Base-by-base conservation (phyloP, 2,113 vertebrate genomes). In the Ramphastos sulfuratus region DNA sequence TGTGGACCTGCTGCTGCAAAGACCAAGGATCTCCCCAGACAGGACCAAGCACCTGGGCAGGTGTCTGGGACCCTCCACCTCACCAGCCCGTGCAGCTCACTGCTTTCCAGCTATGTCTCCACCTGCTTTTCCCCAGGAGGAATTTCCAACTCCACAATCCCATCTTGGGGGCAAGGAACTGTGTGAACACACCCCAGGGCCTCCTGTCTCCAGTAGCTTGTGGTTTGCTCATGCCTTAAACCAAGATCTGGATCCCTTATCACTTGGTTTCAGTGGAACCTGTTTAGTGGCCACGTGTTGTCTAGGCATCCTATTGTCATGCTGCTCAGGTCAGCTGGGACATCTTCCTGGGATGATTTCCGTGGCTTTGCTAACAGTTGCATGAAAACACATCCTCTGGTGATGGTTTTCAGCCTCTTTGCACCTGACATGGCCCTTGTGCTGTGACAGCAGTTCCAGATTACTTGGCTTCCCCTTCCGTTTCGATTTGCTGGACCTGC, bases 401-500 rank as follows among this genome's bases (percentile, higher is more conserved):
- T 67, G 90, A n/a, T 66, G 90, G 46, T 82, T 87, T 73, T 58
- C 94, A 95, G 90, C 79, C 82, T 28, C 64, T 82, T 85, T 85
- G 92, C 78, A 87, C 87, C 87, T 78, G 84, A 86, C 58, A 35
- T 0, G 60, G 89, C 93, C 78, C 87, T 80, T 50, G 76, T 52
- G 90, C 72, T 70, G 69, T 55, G 75, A 77, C 87, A 91, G 90
- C 10, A 9, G 37, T 60, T 85, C 93, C 66, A 31, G 19, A 69
- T 70, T 61, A 30, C 28, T 86, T 19, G 5, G 55, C 82, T 75
- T 81, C 86, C 71, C 87, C 81, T 59, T 82, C 87, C 81, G 4
- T 30, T 79, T 78, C 23, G 7, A 31, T 84, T 79, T 65, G 77
- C 91, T 85, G 74, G 59, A 48, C 28, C 42, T 17, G 56, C 42